These are phyloP conservation scores for pig (Sus scrofa) DNA, from an alignment of 2,113 vertebrate genomes.

Conservation along the genomic window T2T-Sscrofa CM000826.6:83176001-83176500, in stretches of 20 bases:
- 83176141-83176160: conserved; percentile 57
- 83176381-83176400: conserved; percentile 33
- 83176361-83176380: conserved; percentile 44
- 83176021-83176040: conserved; percentile 53
- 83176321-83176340: conserved; percentile 43
- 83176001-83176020: conserved; percentile 15
- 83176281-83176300: conserved; percentile 1
- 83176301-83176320: conserved; percentile 59
- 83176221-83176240: neutral
- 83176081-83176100: neutral
- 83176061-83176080: conserved; percentile 25
- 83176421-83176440: conserved; percentile 50
- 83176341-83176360: conserved; percentile 37
- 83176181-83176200: conserved; percentile 58
- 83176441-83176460: neutral
- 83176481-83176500: conserved; percentile 56
- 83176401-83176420: conserved; percentile 39
- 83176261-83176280: conserved; percentile 8
- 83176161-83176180: neutral
- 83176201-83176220: conserved; percentile 44
- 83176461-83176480: conserved; percentile 48
- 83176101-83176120: conserved; percentile 15
- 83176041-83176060: neutral
- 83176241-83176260: conserved; percentile 49
- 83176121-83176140: conserved; percentile 45